Conservation (phyloP, 2,113 vertebrate species). For the Crotalus horridus region DNA sequence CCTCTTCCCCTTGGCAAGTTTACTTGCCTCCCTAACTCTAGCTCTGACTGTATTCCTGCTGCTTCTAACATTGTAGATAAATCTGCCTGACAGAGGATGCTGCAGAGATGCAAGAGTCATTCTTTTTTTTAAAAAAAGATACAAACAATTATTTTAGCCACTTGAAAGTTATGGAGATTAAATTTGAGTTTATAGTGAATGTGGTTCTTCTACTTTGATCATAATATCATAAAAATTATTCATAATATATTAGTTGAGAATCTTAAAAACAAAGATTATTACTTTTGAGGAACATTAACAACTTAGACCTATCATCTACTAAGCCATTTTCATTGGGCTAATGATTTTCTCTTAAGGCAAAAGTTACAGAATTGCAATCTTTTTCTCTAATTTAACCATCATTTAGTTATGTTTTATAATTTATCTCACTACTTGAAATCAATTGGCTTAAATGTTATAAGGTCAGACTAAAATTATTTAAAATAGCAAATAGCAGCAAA, state of each 20-base stretch:
- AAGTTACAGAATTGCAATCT: not conserved
- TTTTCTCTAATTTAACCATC: not conserved
- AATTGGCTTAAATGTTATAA: not conserved
- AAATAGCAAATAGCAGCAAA: not conserved
- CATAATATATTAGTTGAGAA: not conserved
- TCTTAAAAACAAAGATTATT: accelerated
- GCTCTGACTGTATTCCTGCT: not conserved
- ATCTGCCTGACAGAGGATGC: not conserved
- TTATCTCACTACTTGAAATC: not conserved
- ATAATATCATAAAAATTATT: not conserved
- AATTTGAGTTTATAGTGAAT: not conserved
- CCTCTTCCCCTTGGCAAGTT: not conserved
- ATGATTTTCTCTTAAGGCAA: not conserved
- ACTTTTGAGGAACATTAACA: not conserved
- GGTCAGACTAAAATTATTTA: not conserved
- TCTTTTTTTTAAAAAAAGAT: not conserved
- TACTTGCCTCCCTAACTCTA: not conserved
- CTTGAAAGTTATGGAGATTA: not conserved
- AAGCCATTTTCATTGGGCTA: not conserved
- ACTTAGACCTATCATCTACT: not conserved
- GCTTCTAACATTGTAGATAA: not conserved
- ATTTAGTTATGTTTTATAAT: not conserved
- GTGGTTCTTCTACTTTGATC: not conserved
- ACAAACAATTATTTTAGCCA: not conserved
- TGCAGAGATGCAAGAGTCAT: not conserved